Evolutionary conservation across 2,113 vertebrate genomes (phyloP).

Genomic region (Oxyruncus cristatus): DNA sequence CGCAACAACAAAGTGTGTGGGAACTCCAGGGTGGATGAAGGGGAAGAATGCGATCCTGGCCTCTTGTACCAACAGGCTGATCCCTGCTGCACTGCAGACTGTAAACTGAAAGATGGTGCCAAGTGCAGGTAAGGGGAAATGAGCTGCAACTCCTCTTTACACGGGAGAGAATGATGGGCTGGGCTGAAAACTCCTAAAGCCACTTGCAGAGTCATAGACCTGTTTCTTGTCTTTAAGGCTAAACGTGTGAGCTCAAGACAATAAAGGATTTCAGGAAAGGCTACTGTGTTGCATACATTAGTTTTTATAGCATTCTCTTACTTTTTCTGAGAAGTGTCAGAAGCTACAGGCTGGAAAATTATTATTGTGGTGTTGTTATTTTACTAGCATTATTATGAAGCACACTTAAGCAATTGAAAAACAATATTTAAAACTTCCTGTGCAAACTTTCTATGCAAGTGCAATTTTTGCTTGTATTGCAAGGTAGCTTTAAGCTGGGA

Average conservation of each 20-base stretch:
- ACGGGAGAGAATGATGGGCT: accelerated
- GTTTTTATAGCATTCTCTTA: background rate
- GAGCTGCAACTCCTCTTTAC: background rate
- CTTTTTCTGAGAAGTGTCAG: background rate
- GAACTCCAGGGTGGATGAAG: slow-evolving; percentile 94
- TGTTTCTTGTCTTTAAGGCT: background rate
- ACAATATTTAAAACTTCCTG: background rate
- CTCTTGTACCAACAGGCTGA: slow-evolving; percentile 86
- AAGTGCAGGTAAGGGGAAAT: slow-evolving; percentile 86
- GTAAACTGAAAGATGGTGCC: slow-evolving; percentile 77
- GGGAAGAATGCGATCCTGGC: slow-evolving; percentile 93
- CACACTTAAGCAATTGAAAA: background rate
- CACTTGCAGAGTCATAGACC: background rate
- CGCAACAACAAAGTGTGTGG: slow-evolving; percentile 95
- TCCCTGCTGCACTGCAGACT: slow-evolving; percentile 84
- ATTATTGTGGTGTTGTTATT: background rate
- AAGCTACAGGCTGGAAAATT: background rate
- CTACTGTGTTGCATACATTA: background rate
- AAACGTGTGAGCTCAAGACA: background rate
- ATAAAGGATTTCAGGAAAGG: background rate
- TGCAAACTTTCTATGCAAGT: background rate
- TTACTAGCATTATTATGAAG: background rate
- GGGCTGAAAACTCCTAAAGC: background rate
- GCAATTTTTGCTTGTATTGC: background rate
- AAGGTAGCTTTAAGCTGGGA: background rate